These are phyloP conservation scores for Agriopis aurantiaria DNA, from an alignment of 2,888 invertebrate genomes.

Conservation along the genomic window DNA sequence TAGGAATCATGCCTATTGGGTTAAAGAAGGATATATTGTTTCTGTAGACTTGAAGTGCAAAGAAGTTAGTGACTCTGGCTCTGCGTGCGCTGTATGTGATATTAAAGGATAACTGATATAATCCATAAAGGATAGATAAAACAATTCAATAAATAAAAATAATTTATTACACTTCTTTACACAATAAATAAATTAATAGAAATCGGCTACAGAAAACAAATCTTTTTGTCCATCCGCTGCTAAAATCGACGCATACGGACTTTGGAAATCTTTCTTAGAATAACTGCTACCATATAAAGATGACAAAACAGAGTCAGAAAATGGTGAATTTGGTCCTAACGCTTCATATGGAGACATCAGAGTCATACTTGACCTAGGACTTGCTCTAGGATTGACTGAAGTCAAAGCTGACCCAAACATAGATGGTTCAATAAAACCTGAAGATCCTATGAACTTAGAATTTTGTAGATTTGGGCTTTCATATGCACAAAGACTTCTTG, in stretches of 20 bases:
- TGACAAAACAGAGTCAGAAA: conserved; percentile 49
- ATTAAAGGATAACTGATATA: too few species aligned
- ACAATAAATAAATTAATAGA: conserved; percentile 46
- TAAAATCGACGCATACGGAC: conserved; percentile 62
- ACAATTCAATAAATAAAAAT: conserved; percentile 15
- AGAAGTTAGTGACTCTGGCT: too few species aligned
- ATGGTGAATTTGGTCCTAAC: conserved; percentile 49
- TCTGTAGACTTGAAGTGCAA: too few species aligned
- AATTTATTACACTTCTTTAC: conserved; percentile 33
- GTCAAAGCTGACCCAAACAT: conserved; percentile 20
- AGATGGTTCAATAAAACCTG: conserved; percentile 33
- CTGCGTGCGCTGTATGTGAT: too few species aligned
- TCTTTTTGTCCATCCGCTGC: conserved; percentile 59
- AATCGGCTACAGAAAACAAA: conserved; percentile 57
- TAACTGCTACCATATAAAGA: conserved; percentile 36
- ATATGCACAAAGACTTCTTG: conserved; percentile 3
- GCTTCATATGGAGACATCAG: conserved; percentile 69
- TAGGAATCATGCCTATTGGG: too few species aligned
- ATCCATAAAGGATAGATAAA: too few species aligned
- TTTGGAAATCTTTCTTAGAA: conserved; percentile 65
- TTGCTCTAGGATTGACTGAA: conserved; percentile 21
- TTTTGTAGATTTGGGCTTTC: conserved; percentile 41
- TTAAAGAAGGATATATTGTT: too few species aligned
- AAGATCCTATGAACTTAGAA: conserved; percentile 46
- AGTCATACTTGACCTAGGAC: conserved; percentile 51